phyloP scores from a whole-genome alignment of 2,113 vertebrate genomes.

The Donacobius atricapilla region DNA sequence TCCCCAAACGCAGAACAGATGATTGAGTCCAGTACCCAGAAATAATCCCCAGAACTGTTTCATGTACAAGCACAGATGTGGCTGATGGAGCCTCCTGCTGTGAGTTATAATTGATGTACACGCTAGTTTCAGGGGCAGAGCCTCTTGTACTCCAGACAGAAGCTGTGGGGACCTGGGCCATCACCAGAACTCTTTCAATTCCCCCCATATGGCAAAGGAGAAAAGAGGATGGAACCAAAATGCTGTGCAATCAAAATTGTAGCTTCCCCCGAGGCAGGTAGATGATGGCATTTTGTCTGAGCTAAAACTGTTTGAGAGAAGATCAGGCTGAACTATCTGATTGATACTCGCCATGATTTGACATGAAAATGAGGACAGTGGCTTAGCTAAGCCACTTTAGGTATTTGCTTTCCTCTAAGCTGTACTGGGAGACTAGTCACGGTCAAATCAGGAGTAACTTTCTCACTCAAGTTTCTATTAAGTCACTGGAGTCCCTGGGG shows the following conservation, averaged over 20 bases:
- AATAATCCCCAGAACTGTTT: neutral
- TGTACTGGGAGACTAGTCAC: neutral
- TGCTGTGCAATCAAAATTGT: neutral
- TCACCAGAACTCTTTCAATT: neutral
- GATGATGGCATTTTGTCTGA: neutral
- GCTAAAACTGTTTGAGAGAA: neutral
- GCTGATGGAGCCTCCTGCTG: neutral
- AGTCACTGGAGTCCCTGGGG: neutral
- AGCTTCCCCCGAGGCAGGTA: neutral
- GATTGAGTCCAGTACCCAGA: neutral
- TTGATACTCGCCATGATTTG: fast-evolving
- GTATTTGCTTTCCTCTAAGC: neutral
- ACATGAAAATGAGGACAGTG: neutral
- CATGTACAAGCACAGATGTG: neutral
- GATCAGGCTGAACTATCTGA: neutral
- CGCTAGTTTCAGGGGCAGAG: neutral
- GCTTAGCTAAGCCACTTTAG: neutral
- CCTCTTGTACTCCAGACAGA: neutral
- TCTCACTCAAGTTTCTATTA: neutral
- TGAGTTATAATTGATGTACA: neutral
- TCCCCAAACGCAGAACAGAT: neutral
- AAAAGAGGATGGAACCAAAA: neutral
- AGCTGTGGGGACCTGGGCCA: neutral
- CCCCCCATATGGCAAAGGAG: neutral
- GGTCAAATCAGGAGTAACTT: neutral